These are phyloP conservation scores for Choloepus didactylus DNA, from an alignment of 2,797 vertebrate species.

Conservation along the genomic window DNA sequence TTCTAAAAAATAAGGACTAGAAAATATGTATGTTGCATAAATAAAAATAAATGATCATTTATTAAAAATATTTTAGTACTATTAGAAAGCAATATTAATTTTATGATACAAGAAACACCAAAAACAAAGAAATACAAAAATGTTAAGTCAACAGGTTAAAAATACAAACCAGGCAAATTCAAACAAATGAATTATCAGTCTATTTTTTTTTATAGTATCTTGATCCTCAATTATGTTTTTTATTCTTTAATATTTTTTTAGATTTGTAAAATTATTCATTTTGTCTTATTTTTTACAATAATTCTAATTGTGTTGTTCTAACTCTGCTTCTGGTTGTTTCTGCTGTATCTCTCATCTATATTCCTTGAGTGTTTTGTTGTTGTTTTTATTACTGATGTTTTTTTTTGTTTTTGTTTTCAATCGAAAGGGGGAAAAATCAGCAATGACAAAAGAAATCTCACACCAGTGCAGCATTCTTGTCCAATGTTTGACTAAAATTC, in stretches of 20 bases:
- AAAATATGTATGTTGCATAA: not conserved
- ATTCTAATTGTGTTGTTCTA: not conserved
- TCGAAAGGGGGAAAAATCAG: not conserved
- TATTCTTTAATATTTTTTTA: not conserved
- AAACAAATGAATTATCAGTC: not conserved
- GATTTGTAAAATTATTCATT: not conserved
- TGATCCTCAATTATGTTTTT: not conserved
- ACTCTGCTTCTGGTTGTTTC: not conserved
- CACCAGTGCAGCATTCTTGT: not conserved
- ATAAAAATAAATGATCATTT: constrained; percentile 8
- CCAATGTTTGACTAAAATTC: not conserved
- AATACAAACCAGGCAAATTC: not conserved
- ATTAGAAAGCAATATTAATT: not conserved
- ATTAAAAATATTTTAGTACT: not conserved
- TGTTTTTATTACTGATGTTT: not conserved
- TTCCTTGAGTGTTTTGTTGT: not conserved
- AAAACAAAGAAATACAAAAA: not conserved
- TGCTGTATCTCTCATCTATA: not conserved
- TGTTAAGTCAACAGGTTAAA: not conserved
- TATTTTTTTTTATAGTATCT: not conserved
- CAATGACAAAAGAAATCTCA: not conserved
- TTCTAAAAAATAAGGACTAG: not conserved
- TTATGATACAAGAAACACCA: not conserved
- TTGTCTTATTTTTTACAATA: not conserved
- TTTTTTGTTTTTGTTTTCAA: not conserved